Conservation (phyloP, 2,113 vertebrate species). For the Trochalopteron elliotii region DNA sequence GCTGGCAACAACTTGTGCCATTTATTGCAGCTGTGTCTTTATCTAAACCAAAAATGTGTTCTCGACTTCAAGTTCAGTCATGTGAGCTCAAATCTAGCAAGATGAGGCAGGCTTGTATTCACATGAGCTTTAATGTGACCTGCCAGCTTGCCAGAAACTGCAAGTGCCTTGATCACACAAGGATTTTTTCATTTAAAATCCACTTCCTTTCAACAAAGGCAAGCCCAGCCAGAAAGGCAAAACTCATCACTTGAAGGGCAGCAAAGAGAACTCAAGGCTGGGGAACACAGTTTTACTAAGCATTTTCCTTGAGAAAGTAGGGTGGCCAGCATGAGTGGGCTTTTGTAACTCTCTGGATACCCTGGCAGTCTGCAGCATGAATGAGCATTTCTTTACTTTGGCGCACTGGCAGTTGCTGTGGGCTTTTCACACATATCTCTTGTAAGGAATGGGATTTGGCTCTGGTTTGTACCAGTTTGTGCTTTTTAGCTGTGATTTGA, state of each 20-base stretch:
- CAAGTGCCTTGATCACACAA: not conserved
- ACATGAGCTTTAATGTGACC: not conserved
- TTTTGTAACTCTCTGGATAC: not conserved
- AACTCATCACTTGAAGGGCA: not conserved
- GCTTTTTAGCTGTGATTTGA: not conserved
- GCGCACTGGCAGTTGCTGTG: not conserved
- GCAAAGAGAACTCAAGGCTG: not conserved
- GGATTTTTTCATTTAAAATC: not conserved
- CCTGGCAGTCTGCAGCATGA: not conserved
- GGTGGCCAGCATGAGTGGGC: not conserved
- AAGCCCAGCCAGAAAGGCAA: not conserved
- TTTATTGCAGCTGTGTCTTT: conserved; percentile 6
- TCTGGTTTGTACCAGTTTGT: not conserved
- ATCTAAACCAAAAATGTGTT: not conserved
- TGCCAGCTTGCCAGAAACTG: conserved; percentile 11
- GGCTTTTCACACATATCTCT: not conserved
- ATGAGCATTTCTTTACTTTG: conserved; percentile 22
- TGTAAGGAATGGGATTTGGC: not conserved
- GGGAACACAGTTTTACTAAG: not conserved
- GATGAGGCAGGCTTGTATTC: not conserved
- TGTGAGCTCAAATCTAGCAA: not conserved
- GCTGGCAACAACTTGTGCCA: not conserved
- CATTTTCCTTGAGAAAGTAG: conserved; percentile 10
- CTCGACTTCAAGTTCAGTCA: not conserved
- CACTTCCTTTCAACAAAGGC: not conserved